Percentiles rank a stretch among this genome's conserved stretches.
These are phyloP conservation scores for Cranoglanis bouderius DNA, from an alignment of 2,113 vertebrate genomes.

Conservation along the genomic window DNA sequence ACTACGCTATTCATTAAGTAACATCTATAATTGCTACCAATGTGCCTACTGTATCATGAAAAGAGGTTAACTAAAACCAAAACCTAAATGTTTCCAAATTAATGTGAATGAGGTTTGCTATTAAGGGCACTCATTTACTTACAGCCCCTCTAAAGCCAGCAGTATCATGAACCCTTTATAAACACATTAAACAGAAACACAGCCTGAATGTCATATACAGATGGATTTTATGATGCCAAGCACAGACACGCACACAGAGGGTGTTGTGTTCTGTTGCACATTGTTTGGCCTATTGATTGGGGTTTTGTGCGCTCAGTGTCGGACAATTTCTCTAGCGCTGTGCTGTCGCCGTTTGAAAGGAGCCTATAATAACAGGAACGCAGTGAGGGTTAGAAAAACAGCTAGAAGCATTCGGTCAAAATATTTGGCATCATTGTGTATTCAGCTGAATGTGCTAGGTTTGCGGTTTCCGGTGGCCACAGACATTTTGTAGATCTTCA, in stretches of 20 bases:
- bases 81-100: neutral
- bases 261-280: neutral
- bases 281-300: slow-evolving; percentile 2
- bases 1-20: neutral
- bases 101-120: neutral
- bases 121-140: neutral
- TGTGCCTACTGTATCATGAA: neutral
- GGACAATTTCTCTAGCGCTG: neutral
- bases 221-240: neutral
- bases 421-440: neutral
- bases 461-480: neutral
- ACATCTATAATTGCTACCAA: neutral
- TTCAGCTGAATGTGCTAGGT: neutral
- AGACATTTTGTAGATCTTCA: neutral
- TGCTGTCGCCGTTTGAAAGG: neutral
- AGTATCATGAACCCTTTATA: neutral
- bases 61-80: neutral
- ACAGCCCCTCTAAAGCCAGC: neutral
- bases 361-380: slow-evolving; percentile 3
- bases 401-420: neutral
- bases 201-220: neutral
- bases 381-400: no score
- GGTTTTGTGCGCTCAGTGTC: neutral
- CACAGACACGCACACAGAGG: neutral
- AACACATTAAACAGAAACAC: neutral